phyloP scores from a whole-genome alignment of 2,888 invertebrate genomes.

The Troilus luridus region DNA sequence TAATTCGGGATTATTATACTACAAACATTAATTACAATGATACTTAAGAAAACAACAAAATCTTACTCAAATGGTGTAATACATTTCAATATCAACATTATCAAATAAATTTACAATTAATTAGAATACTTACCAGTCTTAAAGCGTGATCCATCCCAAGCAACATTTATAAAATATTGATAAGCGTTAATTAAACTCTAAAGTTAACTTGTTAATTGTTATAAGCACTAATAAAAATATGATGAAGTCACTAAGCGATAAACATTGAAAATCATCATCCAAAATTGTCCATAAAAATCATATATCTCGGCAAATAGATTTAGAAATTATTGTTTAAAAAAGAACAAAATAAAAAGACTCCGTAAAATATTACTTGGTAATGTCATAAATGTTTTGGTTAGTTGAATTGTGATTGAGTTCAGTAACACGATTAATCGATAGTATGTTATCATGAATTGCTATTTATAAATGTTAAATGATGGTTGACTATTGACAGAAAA shows the following conservation, averaged over 20 bases:
- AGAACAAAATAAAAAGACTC: neutral
- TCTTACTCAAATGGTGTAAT: neutral
- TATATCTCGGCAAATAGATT: neutral
- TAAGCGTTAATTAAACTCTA: neutral
- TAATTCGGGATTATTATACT: slow-evolving; percentile 80
- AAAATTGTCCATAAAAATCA: neutral
- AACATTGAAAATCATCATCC: neutral
- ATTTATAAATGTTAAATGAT: neutral
- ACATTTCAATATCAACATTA: neutral
- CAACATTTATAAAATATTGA: slow-evolving; percentile 49
- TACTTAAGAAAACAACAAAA: neutral
- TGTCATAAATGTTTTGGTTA: slow-evolving; percentile 36
- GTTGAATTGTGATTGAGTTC: neutral
- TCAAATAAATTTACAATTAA: neutral
- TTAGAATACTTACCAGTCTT: slow-evolving; percentile 5
- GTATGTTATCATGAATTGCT: neutral
- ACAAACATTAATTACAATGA: slow-evolving; percentile 67
- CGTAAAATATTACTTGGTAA: neutral
- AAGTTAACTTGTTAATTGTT: neutral
- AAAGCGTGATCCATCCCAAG: slow-evolving; percentile 51
- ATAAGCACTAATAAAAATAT: neutral
- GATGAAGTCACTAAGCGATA: neutral
- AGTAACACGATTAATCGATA: slow-evolving; percentile 14
- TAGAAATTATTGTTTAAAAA: neutral
- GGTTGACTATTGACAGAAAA: neutral